Base-by-base conservation (phyloP, 2,888 invertebrate genomes). In the Stratiomys singularior region DNA sequence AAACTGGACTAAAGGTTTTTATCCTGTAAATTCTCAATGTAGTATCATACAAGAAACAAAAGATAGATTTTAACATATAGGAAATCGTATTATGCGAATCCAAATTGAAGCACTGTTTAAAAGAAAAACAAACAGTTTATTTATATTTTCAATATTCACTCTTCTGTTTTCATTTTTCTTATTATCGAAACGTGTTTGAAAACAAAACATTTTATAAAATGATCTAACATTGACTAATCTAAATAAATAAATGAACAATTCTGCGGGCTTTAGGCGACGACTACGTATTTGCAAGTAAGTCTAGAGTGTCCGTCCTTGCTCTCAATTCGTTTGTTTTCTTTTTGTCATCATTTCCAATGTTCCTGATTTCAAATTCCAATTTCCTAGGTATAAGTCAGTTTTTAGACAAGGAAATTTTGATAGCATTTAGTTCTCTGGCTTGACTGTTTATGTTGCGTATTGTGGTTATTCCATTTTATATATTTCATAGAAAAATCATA, bases 241-340 rank as follows among this genome's bases (percentile, higher is more conserved):
- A 56, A 77, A 77, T 37, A 37, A 37, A 60, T 60, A 52, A 52
- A 52, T 52, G 52, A 60, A 37, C 21, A 44, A 76, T 76, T 77
- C 67, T 30, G 21, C 60, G 77, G 77, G 69, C 67, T 69, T 63
- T 85, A 90, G 90, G 89, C 88, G 90, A 91, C 88, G 91, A 90
- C 88, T 89, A 88, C 89, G 89, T 89, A 85, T 89, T 89, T 86
- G 85, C 90, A 91, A 91, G 91, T 91, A 91, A 91, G 91, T 90
- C 88, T 82, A 83, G 84, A 84, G 85, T 82, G 81, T 79, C 64
- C 67, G 76, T 37, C 37, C 37, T 37, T 37, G 37, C 9, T 37
- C 37, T 69, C 63, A 37, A 56, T 67, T 52, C 60, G 23, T 69
- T 74, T 44, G 25, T 66, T 78, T 79, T 82, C 80, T 81, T 80